A percentile compares a stretch with the other conserved stretches of the same genome.
Evolutionary conservation across 2,888 invertebrate species (phyloP).

Genomic region (Neuroscelio doddi): DNA sequence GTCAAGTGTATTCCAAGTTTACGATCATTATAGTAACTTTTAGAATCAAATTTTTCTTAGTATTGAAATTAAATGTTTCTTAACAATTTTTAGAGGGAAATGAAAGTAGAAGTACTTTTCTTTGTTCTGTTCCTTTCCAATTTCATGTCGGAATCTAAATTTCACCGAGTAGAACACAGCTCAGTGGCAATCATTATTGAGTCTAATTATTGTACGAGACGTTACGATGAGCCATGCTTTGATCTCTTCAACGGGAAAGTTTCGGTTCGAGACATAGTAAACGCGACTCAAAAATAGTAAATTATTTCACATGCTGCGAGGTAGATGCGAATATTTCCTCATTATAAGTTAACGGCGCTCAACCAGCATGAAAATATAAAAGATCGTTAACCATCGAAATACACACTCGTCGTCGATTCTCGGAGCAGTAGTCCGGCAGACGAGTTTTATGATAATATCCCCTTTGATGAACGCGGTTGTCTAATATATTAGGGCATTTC

Average conservation of each 20-base stretch:
- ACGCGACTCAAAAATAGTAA: no score
- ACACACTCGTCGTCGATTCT: conserved; percentile 13
- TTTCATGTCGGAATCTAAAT: no score
- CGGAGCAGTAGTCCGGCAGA: conserved; percentile 6
- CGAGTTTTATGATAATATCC: conserved; percentile 9
- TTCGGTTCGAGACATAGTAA: no score
- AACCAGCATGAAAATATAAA: neutral
- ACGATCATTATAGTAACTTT: no score
- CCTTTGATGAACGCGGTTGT: conserved; percentile 11
- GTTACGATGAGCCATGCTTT: conserved; percentile 12
- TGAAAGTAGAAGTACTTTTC: no score
- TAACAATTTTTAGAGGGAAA: no score
- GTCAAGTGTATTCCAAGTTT: no score
- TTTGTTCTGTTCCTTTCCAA: no score
- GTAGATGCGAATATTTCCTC: conserved; percentile 25
- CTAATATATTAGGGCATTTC: conserved; percentile 9
- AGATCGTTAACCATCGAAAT: conserved; percentile 19
- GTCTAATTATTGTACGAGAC: conserved; percentile 18
- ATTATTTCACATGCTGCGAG: conserved; percentile 6
- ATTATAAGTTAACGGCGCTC: conserved; percentile 27
- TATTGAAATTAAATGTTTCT: no score
- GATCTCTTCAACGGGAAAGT: conserved; percentile 6
- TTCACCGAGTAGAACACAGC: no score
- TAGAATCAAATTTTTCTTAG: no score
- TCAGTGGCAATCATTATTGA: neutral